Base-by-base conservation (phyloP, 2,113 vertebrate genomes). In the Sorex fumeus region DNA sequence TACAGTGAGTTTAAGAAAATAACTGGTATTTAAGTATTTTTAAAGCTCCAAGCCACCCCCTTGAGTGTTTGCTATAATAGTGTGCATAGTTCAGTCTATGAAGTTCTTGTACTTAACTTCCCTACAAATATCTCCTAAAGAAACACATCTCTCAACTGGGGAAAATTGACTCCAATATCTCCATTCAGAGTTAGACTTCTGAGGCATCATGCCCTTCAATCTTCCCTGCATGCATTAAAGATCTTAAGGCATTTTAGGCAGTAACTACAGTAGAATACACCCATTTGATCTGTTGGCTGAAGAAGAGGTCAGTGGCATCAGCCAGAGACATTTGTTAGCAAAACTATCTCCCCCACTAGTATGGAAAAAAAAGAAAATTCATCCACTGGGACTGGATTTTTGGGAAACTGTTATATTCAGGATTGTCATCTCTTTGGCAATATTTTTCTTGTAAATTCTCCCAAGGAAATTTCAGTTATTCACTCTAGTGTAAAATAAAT, bases 201-300 rank as follows among this genome's bases (percentile, higher is more conserved):
- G 83, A 92, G 32, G 76, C 34, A 77, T 18, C 1, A 40, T 95
- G 88, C 53, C 90, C 92, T 92, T 91, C 83, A 71, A 71, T 76
- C 67, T 91, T 93, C 69, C 53, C 83, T 93, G 76, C 66, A 57
- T 85, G 84, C 79, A 84, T 93, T 86, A 88, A 95, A 95, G 88
- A 25, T 70, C 62, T 43, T 85, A 34, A 62, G 88, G 67, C 64
- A 88, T 66, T 90, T 93, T 83, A 87, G 50, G 50, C n/a, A 95
- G 60, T 94, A 66, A 93, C 50, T 95, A 78, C 27, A 94, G 86
- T 77, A 60, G 82, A 72, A 71, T 32, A 32, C 88, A 64, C 92
- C 79, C 92, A 88, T 96, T 91, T 92, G 86, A 97, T 96, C 86
- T 92, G 60, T 90, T 88, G 91, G 84, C 75, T 74, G 75, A 91